A percentile compares a stretch with the other conserved stretches of the same genome.
These are phyloP conservation scores for Oryzias sinensis DNA, from an alignment of 2,797 vertebrate species.

Conservation along the genomic window DNA sequence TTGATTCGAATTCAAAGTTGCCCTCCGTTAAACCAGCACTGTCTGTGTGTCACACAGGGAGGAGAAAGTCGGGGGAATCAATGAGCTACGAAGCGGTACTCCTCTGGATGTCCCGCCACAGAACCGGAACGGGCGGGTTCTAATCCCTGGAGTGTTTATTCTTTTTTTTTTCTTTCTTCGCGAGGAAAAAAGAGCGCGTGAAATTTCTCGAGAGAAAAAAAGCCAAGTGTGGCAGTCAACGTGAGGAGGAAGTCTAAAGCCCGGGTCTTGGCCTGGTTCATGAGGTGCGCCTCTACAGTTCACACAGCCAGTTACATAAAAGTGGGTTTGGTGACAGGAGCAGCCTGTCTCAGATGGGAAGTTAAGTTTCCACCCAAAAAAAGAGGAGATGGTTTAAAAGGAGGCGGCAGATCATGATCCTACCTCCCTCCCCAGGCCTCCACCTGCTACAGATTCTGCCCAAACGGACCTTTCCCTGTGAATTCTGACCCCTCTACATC, in stretches of 20 bases:
- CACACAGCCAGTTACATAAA: conserved; percentile 1
- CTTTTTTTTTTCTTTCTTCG: too few species aligned
- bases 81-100: conserved; percentile 74
- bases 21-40: conserved; percentile 77
- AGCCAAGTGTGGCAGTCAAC: conserved; percentile 66
- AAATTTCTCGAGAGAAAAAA: conserved; percentile 43
- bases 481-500: conserved; percentile 39
- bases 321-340: not conserved
- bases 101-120: conserved; percentile 52
- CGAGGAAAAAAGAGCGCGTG: conserved; percentile 25
- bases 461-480: conserved; percentile 18
- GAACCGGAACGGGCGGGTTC: conserved; percentile 37
- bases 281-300: conserved; percentile 9
- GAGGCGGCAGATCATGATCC: conserved; percentile 55
- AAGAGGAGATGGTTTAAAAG: conserved; percentile 44
- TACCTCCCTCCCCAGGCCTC: conserved; percentile 52
- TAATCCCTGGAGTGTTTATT: conserved; percentile 5
- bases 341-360: conserved; percentile 3
- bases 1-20: conserved; percentile 75
- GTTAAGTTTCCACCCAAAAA: conserved; percentile 2
- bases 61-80: conserved; percentile 80
- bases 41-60: conserved; percentile 79
- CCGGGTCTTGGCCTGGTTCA: conserved; percentile 71
- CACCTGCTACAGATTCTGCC: conserved; percentile 12
- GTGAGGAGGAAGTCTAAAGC: conserved; percentile 78